phyloP scores from a whole-genome alignment of 2,888 invertebrate genomes.

The Eubasilissa splendida region DNA sequence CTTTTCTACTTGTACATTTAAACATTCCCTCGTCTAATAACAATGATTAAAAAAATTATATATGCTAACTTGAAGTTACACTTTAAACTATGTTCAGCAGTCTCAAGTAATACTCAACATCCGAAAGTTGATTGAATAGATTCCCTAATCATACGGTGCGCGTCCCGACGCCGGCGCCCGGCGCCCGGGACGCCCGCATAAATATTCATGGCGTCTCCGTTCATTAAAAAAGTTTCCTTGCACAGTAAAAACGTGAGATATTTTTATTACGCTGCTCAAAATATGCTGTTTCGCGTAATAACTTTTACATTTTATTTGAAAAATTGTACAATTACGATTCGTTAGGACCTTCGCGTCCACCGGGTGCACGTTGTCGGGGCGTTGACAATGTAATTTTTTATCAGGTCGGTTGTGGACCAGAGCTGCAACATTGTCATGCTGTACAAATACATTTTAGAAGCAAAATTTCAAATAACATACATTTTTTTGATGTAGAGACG shows the following conservation, averaged over 20 bases:
- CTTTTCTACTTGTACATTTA: too few relatives aligned
- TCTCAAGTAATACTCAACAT: too few relatives aligned
- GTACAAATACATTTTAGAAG: too few relatives aligned
- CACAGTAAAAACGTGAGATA: conserved; percentile 51
- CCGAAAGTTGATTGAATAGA: conserved; percentile 44
- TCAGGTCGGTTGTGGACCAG: neutral
- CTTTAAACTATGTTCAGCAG: too few relatives aligned
- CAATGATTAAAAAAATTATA: too few relatives aligned
- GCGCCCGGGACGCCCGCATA: conserved; percentile 43
- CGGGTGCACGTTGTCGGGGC: neutral
- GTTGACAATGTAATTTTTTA: neutral
- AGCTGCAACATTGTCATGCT: too few relatives aligned
- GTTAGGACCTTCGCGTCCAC: neutral
- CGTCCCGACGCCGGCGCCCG: conserved; percentile 19
- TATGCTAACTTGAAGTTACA: too few relatives aligned
- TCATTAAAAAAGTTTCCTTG: conserved; percentile 55
- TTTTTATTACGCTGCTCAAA: conserved; percentile 39
- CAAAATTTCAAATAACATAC: too few relatives aligned
- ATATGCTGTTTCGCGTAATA: neutral
- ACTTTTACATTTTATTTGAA: conserved; percentile 20
- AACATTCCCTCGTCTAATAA: too few relatives aligned
- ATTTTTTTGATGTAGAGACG: too few relatives aligned
- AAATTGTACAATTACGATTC: conserved; percentile 15
- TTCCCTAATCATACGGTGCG: conserved; percentile 51
- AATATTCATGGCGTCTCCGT: conserved; percentile 51